A percentile compares a stretch with the other conserved stretches of the same genome.
Evolutionary conservation across 2,113 vertebrate species (phyloP).

Genomic region (Notarius quadriscutis): DNA sequence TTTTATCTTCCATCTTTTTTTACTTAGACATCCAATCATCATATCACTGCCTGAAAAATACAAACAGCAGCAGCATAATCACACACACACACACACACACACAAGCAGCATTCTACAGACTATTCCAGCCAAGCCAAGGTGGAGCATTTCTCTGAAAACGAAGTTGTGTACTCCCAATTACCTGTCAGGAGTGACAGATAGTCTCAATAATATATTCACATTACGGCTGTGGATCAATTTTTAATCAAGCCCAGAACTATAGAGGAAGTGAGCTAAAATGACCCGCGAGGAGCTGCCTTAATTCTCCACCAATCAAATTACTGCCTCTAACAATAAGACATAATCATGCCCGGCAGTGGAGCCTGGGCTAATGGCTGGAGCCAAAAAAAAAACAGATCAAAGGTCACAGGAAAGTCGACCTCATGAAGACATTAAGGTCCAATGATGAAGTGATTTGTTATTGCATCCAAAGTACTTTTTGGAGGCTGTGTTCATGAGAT

Average conservation of each 20-base stretch:
- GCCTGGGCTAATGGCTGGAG: conserved; percentile 84
- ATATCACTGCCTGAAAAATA: background rate
- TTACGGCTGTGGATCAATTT: conserved; percentile 99
- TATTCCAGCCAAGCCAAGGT: conserved; percentile 86
- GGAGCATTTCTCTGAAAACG: conserved; percentile 93
- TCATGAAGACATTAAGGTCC: conserved; percentile 83
- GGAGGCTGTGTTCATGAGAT: conserved; percentile 70
- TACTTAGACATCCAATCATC: background rate
- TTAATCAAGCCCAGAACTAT: conserved; percentile 99
- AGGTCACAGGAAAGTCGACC: conserved; percentile 81
- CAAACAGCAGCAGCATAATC: background rate
- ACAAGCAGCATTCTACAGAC: conserved; percentile 73
- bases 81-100: conserved; percentile 42
- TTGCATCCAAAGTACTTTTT: conserved; percentile 78
- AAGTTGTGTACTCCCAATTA: conserved; percentile 98
- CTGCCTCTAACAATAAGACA: conserved; percentile 87
- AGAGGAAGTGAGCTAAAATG: conserved; percentile 98
- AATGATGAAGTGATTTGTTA: conserved; percentile 93
- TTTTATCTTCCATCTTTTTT: background rate
- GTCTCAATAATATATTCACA: conserved; percentile 99
- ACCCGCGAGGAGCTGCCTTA: conserved; percentile 93
- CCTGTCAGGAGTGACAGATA: conserved; percentile 98
- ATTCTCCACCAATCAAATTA: conserved; percentile 99
- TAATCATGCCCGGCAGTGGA: conserved; percentile 87
- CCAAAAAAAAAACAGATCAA: conserved; percentile 59